Evolutionary conservation across 2,888 invertebrate genomes (phyloP), one percentile per base, ranked within the genome.

Genomic region (Eupsilia transversa): DNA sequence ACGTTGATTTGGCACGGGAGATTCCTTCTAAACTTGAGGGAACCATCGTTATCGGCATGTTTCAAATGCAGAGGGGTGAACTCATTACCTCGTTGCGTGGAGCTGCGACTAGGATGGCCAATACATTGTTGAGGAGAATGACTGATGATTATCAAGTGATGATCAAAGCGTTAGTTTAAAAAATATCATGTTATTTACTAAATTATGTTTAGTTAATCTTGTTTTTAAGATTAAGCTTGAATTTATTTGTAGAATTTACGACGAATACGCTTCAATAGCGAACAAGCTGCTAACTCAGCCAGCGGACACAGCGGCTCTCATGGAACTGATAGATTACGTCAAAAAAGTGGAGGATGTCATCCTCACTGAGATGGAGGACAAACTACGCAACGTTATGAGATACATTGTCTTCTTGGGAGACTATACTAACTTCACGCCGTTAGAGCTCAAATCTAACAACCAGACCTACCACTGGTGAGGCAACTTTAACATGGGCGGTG

Each of bases 381-480:
- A 98, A 59, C 94, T 99, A 14, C 97, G 97, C 76, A 96, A 97
- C 71, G 97, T 97, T 10, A 83, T 98, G 97, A 95, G 96, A 73
- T 98, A 98, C 89, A 98, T 99, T 67, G 93, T 98, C 65, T 99
- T 99, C 94, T 95, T 99, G 14, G 97, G 98, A 9, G 99, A 99
- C 93, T 98, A 98, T 89, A 97, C 98, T 0, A 95, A 97, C 10
- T 98, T 98, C 86, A 97, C 98, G 0, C 98, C 98, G 0, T 96
- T 98, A 7, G 99, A 99, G 94, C 97, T 99, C 90, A 98, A 99
- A 89, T 98, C 98, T 56, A 99, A 99, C 91, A 98, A 98, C 85
- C 98, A 98, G 86, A 98, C 98, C 0, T 99, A 98, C 89, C 98
- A 98, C 90, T 99, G 99, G 99, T 97, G 90, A 87, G 89, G 6